Evolutionary conservation across 2,113 vertebrate genomes (phyloP), one percentile per base, ranked within the genome.

Genomic region (Catharus bicknelli): DNA sequence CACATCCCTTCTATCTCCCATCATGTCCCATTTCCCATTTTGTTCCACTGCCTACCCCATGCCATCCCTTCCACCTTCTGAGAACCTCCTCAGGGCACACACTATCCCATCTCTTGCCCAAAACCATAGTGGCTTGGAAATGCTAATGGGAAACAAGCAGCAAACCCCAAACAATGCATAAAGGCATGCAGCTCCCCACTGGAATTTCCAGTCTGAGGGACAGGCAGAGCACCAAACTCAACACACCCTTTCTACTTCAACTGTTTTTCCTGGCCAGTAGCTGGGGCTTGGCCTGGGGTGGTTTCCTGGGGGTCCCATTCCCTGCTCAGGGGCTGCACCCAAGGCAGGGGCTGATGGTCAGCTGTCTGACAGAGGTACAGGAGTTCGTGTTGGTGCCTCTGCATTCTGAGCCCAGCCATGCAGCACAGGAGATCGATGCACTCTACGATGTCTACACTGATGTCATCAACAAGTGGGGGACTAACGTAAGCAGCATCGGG

Each of bases 341-440:
- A 0, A 34, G 38, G 26, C 0, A 1, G 50, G 48, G 25, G 9
- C 67, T 95, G 78, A 93, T 2, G 0, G 36, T 11, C 2, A 0
- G 42, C 16, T 89, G 27, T 93, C 74, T 0, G 0, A 66, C 92
- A 96, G 96, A 68, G 80, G 53, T 93, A 19, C 27, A 83, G 50
- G 42, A 92, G 55, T 69, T 96, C 0, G 94, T 95, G 87, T 15
- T 95, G 85, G 95, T 95, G 45, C 94, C 95, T 32, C 78, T 96
- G 90, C 95, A 96, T 2, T 32, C 95, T 0, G 25, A 90, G 62
- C 95, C 95, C 67, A 69, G 78, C 75, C 83, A 29, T 0, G 94
- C 95, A 0, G 66, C 22, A 0, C 15, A 53, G 0, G 95, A 96
- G 95, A 95, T 96, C 0, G 82, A 95, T 0, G 50, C 87, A 0